phyloP scores from a whole-genome alignment of 2,888 invertebrate genomes.

The Zootermopsis nevadensis region DNA sequence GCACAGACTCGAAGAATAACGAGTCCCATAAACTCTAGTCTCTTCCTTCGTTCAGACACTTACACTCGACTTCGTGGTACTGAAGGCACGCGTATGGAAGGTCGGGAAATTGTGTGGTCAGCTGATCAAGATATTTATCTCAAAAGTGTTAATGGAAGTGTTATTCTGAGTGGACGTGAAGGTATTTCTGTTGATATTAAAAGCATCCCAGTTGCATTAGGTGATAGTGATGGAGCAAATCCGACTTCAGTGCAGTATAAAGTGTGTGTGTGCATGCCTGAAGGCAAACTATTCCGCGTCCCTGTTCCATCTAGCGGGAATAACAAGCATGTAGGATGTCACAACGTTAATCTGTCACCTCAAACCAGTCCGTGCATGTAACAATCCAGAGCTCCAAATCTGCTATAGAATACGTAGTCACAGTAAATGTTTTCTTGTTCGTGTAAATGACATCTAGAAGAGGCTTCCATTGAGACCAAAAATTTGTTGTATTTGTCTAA shows the following conservation, averaged over 20 bases:
- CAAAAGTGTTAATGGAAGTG: slow-evolving; percentile 80
- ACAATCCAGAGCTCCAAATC: slow-evolving; percentile 36
- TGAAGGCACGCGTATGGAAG: slow-evolving; percentile 81
- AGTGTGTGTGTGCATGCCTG: slow-evolving; percentile 91
- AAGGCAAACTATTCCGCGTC: slow-evolving; percentile 84
- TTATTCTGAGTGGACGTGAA: slow-evolving; percentile 75
- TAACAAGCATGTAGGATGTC: slow-evolving; percentile 69
- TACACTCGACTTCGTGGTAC: slow-evolving; percentile 79
- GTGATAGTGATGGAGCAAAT: slow-evolving; percentile 62
- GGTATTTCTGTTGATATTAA: slow-evolving; percentile 79
- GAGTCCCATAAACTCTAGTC: slow-evolving; percentile 76
- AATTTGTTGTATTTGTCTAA: neutral
- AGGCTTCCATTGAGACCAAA: neutral
- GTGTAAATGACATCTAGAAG: no score
- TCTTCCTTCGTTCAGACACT: slow-evolving; percentile 76
- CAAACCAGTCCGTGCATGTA: slow-evolving; percentile 75
- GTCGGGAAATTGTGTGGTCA: slow-evolving; percentile 77
- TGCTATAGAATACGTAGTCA: no score
- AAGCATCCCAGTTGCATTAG: slow-evolving; percentile 75
- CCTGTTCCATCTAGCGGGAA: slow-evolving; percentile 67
- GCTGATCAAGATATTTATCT: slow-evolving; percentile 84
- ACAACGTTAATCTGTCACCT: slow-evolving; percentile 71
- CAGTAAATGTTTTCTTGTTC: neutral
- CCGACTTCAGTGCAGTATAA: slow-evolving; percentile 76
- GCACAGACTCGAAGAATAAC: slow-evolving; percentile 78